Conservation (phyloP, 2,888 invertebrate genomes). For the Branchellion lobata region DNA sequence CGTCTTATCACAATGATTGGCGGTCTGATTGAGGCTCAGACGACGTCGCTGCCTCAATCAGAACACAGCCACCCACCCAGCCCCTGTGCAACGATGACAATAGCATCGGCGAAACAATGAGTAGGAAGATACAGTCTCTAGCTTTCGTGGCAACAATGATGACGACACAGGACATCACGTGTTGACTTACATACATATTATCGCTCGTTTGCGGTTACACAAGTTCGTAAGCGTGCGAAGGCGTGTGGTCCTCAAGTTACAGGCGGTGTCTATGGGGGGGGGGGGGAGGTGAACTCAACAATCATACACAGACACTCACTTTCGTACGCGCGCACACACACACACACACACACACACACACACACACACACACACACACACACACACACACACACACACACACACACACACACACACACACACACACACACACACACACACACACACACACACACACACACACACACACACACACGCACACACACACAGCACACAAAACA, state of each 20-base stretch:
- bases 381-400: conserved; percentile 24
- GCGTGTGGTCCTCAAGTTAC: not conserved
- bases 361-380: conserved; percentile 36
- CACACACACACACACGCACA: conserved; percentile 19
- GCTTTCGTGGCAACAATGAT: not conserved
- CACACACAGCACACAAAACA: not conserved
- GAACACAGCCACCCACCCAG: no score
- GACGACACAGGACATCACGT: not conserved
- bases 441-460: conserved; percentile 4
- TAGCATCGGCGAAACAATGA: not conserved
- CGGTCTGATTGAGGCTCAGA: no score
- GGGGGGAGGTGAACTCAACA: no score
- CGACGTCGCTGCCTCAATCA: no score
- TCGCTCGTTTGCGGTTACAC: not conserved
- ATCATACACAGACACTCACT: not conserved
- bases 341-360: not conserved
- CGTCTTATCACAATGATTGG: no score
- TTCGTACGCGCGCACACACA: conserved; percentile 13
- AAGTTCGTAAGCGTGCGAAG: no score
- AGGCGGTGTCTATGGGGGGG: no score
- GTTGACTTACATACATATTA: not conserved
- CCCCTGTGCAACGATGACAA: not conserved
- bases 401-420: conserved; percentile 1
- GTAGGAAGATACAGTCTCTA: not conserved
- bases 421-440: not conserved